Conservation (phyloP, 2,888 invertebrate species). For the Magallana nippona region DNA sequence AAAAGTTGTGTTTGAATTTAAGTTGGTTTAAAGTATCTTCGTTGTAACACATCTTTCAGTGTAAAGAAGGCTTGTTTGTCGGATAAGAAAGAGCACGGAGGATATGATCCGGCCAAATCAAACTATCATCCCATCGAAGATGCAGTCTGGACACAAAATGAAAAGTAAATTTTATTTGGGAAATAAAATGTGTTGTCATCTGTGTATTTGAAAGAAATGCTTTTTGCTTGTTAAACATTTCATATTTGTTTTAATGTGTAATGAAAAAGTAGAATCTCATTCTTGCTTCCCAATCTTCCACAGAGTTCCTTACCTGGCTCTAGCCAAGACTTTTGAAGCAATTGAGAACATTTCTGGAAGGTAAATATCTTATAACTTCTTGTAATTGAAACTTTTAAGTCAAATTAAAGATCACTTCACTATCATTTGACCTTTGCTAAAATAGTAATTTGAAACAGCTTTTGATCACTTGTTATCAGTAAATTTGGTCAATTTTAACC, state of each 20-base stretch:
- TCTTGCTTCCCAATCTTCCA: constrained; percentile 65
- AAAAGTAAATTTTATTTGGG: constrained; percentile 62
- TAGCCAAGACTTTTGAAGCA: constrained; percentile 92
- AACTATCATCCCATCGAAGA: constrained; percentile 71
- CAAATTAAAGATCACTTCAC: too few relatives aligned
- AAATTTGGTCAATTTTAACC: too few relatives aligned
- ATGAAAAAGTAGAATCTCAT: neutral
- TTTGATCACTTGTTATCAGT: too few relatives aligned
- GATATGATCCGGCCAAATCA: constrained; percentile 66
- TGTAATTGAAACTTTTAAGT: too few relatives aligned
- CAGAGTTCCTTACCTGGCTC: constrained; percentile 94
- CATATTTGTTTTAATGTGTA: neutral
- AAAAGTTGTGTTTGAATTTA: too few relatives aligned
- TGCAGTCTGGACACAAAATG: constrained; percentile 72
- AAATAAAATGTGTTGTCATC: too few relatives aligned
- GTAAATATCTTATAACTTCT: constrained; percentile 54
- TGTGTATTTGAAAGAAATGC: too few relatives aligned
- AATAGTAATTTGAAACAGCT: too few relatives aligned
- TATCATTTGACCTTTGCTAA: too few relatives aligned
- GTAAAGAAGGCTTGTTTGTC: constrained; percentile 5
- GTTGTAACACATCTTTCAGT: neutral
- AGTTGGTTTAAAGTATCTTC: neutral
- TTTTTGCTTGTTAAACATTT: neutral
- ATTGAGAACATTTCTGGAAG: constrained; percentile 85
- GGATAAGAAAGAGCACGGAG: constrained; percentile 54